A percentile compares a stretch with the other conserved stretches of the same genome.
These are phyloP conservation scores for Nymphalis urticae DNA, from an alignment of 2,888 invertebrate genomes.

Conservation along the genomic window DNA sequence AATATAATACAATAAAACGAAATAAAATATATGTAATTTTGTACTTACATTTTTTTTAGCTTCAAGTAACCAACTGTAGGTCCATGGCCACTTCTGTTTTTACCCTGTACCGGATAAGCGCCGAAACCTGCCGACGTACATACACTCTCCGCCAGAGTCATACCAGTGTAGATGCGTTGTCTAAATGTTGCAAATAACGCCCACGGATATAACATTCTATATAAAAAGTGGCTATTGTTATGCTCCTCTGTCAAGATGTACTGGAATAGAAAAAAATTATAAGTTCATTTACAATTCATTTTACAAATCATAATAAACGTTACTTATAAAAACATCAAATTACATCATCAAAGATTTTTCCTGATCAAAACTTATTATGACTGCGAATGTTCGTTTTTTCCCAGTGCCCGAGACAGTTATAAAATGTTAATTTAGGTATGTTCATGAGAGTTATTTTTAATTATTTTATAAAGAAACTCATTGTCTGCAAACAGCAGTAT, in stretches of 20 bases:
- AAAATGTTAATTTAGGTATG: no score
- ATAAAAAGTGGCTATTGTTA: conserved; percentile 85
- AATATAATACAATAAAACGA: no score
- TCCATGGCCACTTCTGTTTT: conserved; percentile 91
- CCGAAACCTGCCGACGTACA: conserved; percentile 95
- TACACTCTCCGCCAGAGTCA: conserved; percentile 95
- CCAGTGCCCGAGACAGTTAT: no score
- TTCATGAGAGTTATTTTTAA: no score
- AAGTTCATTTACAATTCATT: background rate
- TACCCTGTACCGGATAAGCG: conserved; percentile 89
- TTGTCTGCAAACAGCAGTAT: no score
- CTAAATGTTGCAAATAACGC: conserved; percentile 94
- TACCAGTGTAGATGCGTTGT: conserved; percentile 93
- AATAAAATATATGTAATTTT: background rate
- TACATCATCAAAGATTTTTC: no score
- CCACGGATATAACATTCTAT: conserved; percentile 92
- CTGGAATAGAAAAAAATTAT: conserved; percentile 76
- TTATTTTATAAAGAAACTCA: no score
- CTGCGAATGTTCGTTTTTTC: no score
- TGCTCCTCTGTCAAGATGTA: conserved; percentile 91
- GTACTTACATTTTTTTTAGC: conserved; percentile 80
- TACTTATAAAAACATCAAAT: background rate
- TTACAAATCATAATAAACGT: background rate
- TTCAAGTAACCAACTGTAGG: conserved; percentile 87
- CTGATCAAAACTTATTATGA: no score